Percentiles rank a stretch among this genome's conserved stretches.
Conservation (phyloP, 2,888 invertebrate species). For the Julus scanicus region DNA sequence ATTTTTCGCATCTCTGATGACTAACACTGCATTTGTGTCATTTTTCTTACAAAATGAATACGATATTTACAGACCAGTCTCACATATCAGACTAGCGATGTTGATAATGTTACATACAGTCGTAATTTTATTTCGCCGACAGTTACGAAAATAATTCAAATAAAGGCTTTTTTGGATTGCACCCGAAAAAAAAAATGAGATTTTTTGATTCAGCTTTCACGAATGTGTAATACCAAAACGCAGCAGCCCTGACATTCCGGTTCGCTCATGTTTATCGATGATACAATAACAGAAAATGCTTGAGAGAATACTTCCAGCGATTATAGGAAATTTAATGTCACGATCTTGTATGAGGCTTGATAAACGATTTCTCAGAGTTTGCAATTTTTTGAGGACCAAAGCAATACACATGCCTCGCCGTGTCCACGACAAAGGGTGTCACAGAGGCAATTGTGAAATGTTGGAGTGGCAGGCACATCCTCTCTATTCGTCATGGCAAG, state of each 20-base stretch:
- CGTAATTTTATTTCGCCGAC: not conserved
- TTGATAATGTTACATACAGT: not conserved
- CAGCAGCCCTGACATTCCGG: not conserved
- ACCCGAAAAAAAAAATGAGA: conserved; percentile 29
- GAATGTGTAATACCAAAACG: not conserved
- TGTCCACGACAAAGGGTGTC: too few species aligned
- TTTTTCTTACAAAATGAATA: conserved; percentile 26
- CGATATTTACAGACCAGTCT: conserved; percentile 26
- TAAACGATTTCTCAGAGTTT: too few species aligned
- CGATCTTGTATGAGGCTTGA: too few species aligned
- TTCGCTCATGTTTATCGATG: not conserved
- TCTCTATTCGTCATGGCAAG: too few species aligned
- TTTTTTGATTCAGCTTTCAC: conserved; percentile 25
- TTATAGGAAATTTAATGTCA: too few species aligned
- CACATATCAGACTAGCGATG: not conserved
- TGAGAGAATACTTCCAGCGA: too few species aligned
- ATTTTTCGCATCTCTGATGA: conserved; percentile 25
- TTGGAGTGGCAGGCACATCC: too few species aligned
- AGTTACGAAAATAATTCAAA: not conserved
- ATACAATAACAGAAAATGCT: not conserved
- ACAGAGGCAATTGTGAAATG: too few species aligned
- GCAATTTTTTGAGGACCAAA: too few species aligned
- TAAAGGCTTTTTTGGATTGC: conserved; percentile 8
- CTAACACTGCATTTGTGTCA: not conserved
- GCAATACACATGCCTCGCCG: too few species aligned